Evolutionary conservation across 37 sponge, comb jelly and placozoan genomes (phyloP), one percentile per base, ranked within the genome.

Genomic region (Halichondria panicea): DNA sequence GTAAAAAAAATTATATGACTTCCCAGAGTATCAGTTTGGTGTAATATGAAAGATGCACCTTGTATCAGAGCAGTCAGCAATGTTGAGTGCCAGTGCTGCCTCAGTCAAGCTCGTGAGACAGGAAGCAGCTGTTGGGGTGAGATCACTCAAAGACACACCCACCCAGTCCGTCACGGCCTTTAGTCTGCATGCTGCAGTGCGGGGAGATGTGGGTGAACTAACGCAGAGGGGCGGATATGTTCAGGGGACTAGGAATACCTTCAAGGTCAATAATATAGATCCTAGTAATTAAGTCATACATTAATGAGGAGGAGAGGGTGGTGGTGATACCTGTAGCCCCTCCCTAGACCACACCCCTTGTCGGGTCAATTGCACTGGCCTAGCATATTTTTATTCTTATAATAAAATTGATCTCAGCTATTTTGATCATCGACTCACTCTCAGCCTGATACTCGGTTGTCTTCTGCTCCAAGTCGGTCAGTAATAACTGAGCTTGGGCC

Each of bases 371-470:
- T n/a, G n/a, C n/a, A n/a, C n/a, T n/a, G n/a, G n/a, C n/a, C n/a
- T n/a, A n/a, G n/a, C n/a, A n/a, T n/a, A n/a, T n/a, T n/a, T n/a
- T n/a, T n/a, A n/a, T n/a, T n/a, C n/a, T n/a, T n/a, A n/a, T n/a
- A n/a, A n/a, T n/a, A n/a, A n/a, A n/a, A n/a, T n/a, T n/a, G n/a
- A n/a, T n/a, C n/a, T n/a, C n/a, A n/a, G n/a, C n/a, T n/a, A 18
- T 48, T 15, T 11, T 15, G 13, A 48, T 48, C 52, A 48, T 11
- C 60, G 2, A 59, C 80, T 42, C 27, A 91, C 91, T 74, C 57
- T 91, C 91, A 55, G 78, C 31, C 8, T 53, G 63, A 53, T 86
- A 91, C 64, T 91, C 91, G 15, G 58, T 36, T 31, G 69, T 54
- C 53, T 77, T 81, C 55, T 70, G 82, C 54, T 82, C 63, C 38